Conservation (phyloP, 2,888 invertebrate species). For the Oasisia sp. region DNA sequence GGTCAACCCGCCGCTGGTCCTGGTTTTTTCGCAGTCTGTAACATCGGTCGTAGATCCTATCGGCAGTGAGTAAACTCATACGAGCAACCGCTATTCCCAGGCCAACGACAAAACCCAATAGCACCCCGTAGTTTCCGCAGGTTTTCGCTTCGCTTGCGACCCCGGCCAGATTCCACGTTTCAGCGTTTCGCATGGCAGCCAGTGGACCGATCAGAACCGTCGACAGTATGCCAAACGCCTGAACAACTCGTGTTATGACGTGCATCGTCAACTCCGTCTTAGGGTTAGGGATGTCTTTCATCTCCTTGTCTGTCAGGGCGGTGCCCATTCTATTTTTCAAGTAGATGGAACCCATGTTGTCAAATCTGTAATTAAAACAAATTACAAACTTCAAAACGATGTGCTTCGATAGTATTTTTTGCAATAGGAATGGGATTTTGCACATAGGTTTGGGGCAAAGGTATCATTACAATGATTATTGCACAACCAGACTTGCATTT, state of each 20-base stretch:
- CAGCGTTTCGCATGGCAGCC: not conserved
- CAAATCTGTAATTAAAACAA: not conserved
- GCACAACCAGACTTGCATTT: too few species aligned
- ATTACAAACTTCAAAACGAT: not conserved
- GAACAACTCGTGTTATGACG: conserved; percentile 42
- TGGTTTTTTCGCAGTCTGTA: conserved; percentile 44
- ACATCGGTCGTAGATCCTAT: conserved; percentile 39
- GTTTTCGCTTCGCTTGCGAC: conserved; percentile 26
- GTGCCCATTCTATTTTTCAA: conserved; percentile 64
- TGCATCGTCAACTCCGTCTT: conserved; percentile 40
- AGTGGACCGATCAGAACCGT: conserved; percentile 37
- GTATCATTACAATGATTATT: too few species aligned
- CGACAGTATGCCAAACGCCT: conserved; percentile 38
- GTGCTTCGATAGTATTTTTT: not conserved
- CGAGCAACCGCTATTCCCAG: conserved; percentile 28
- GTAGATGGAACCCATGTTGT: conserved; percentile 24
- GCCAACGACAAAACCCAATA: conserved; percentile 38
- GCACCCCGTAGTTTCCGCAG: conserved; percentile 38
- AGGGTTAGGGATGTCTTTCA: conserved; percentile 67
- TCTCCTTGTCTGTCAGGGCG: conserved; percentile 71
- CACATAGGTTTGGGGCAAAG: not conserved
- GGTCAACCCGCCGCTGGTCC: conserved; percentile 43
- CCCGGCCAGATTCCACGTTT: conserved; percentile 34
- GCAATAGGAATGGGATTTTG: not conserved
- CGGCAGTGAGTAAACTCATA: conserved; percentile 26